phyloP scores from a whole-genome alignment of 2,797 vertebrate species.

The Lithobates pipiens region DNA sequence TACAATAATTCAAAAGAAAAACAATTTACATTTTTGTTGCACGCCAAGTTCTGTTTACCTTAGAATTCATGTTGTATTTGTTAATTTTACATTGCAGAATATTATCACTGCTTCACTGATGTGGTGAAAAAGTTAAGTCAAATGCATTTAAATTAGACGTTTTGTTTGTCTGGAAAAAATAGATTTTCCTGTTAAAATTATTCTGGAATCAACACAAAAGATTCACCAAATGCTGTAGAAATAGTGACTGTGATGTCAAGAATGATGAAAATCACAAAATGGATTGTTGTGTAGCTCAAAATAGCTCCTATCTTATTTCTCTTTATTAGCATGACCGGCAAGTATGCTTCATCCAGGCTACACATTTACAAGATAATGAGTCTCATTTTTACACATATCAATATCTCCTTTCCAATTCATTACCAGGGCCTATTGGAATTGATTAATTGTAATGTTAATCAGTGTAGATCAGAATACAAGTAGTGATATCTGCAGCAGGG shows the following conservation, averaged over 20 bases:
- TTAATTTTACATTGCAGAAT: neutral
- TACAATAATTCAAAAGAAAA: neutral
- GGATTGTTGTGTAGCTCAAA: conserved; percentile 14
- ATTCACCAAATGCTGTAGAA: conserved; percentile 9
- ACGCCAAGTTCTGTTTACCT: neutral
- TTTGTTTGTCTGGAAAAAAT: neutral
- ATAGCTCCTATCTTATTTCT: conserved; percentile 19
- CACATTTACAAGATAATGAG: conserved; percentile 35
- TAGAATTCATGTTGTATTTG: neutral
- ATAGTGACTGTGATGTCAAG: conserved; percentile 12
- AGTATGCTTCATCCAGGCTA: conserved; percentile 8
- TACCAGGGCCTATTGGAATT: conserved; percentile 46
- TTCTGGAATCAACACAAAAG: neutral
- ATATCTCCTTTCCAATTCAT: conserved; percentile 48
- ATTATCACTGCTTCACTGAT: too few species aligned
- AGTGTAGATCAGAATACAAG: conserved; percentile 29
- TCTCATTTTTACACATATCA: conserved; percentile 52
- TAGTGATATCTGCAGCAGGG: conserved; percentile 18
- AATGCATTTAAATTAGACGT: neutral
- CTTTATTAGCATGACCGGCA: conserved; percentile 43
- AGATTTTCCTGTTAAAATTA: conserved; percentile 1
- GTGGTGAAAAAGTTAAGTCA: neutral
- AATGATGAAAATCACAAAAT: conserved; percentile 28
- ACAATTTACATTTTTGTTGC: neutral
- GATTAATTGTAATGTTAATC: conserved; percentile 53